Conservation (phyloP, 64 coral and sea anemone genomes). For the Hydrozoanthus tunicans region DNA sequence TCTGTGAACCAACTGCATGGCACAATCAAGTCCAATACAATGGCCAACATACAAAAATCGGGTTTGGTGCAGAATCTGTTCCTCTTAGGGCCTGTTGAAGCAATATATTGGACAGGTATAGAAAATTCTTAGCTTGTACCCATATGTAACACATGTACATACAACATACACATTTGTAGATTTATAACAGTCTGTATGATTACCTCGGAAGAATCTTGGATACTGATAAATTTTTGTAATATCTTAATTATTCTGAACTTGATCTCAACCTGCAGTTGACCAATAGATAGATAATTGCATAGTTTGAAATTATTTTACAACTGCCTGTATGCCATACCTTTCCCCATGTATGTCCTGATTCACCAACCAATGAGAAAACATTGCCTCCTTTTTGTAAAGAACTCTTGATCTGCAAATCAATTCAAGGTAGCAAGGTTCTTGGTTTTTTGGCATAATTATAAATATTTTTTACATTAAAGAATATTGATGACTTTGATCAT, state of each 20-base stretch:
- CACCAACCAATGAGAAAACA: slow-evolving; percentile 60
- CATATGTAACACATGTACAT: no score
- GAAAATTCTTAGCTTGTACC: no score
- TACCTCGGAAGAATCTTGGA: no score
- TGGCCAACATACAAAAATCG: slow-evolving; percentile 93
- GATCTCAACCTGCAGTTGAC: no score
- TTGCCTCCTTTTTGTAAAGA: slow-evolving; percentile 64
- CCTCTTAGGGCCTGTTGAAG: slow-evolving; percentile 62
- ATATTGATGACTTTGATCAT: not conserved
- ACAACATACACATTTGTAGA: no score
- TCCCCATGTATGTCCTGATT: slow-evolving; percentile 65
- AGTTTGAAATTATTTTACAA: no score
- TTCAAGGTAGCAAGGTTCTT: not conserved
- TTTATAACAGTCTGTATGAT: no score
- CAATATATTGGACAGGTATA: no score
- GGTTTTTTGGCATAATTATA: no score
- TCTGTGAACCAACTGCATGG: slow-evolving; percentile 59
- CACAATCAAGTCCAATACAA: slow-evolving; percentile 70
- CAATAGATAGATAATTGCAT: no score
- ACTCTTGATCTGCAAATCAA: slow-evolving; percentile 54
- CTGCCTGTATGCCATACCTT: slow-evolving; percentile 49
- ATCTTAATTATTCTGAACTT: no score
- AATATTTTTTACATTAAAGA: not conserved
- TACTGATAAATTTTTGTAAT: no score
- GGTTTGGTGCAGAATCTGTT: slow-evolving; percentile 61